phyloP scores from a whole-genome alignment of 2,113 vertebrate species.

The Anarrhichthys ocellatus region DNA sequence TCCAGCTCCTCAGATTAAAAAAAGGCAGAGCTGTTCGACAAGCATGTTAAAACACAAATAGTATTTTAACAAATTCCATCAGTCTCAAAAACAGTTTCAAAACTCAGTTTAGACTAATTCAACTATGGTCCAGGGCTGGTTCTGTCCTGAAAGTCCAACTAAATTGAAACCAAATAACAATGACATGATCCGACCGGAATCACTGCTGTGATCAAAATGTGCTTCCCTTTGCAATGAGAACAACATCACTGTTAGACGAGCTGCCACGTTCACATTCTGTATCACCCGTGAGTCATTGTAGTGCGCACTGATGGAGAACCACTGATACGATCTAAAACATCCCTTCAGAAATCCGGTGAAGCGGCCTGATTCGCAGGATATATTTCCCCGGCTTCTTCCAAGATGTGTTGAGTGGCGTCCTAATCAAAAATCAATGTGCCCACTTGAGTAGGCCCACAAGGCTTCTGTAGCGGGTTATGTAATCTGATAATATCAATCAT shows the following conservation, averaged over 20 bases:
- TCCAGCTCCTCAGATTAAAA: background rate
- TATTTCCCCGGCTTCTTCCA: conserved; percentile 70
- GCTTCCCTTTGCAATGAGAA: background rate
- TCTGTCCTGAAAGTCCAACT: background rate
- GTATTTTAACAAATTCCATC: background rate
- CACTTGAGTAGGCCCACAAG: conserved; percentile 86
- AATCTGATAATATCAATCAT: conserved; percentile 97
- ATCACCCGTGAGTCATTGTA: background rate
- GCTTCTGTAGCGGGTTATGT: conserved; percentile 87
- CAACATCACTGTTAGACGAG: background rate
- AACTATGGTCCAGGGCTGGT: background rate
- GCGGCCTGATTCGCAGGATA: conserved; percentile 58
- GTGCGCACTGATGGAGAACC: background rate
- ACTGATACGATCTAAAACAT: conserved; percentile 33
- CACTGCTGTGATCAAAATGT: background rate
- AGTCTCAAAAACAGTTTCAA: background rate
- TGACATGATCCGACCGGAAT: background rate
- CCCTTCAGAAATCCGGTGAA: conserved; percentile 44
- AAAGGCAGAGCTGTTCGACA: background rate
- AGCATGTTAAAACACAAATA: background rate
- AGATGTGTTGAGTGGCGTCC: conserved; percentile 86
- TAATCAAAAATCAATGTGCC: conserved; percentile 97
- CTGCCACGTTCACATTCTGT: background rate
- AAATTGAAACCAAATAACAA: background rate
- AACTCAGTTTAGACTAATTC: background rate